Percentiles rank a stretch among this genome's conserved stretches.
phyloP scores from a whole-genome alignment of 1,140 invertebrate species.

The Pectinophora gossypiella region DNA sequence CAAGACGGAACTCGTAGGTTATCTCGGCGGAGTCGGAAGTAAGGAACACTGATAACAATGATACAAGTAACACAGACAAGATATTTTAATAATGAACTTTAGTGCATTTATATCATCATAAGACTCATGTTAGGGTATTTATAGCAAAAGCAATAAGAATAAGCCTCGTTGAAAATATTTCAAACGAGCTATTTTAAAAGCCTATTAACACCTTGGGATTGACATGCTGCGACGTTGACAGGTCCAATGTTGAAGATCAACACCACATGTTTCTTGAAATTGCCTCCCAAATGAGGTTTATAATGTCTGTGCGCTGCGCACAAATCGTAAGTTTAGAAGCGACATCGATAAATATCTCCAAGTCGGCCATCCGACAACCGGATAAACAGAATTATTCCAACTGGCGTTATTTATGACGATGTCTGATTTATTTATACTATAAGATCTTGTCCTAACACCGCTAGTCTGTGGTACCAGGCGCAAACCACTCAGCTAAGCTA shows the following conservation, averaged over 20 bases:
- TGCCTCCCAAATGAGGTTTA: not conserved
- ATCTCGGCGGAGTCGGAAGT: not conserved
- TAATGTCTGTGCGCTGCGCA: not conserved
- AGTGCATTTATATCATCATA: no score
- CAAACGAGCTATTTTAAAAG: not conserved
- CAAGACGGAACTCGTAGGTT: not conserved
- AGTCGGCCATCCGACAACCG: not conserved
- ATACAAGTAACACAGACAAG: no score
- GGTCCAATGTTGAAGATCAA: not conserved
- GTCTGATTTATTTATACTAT: slow-evolving; percentile 32
- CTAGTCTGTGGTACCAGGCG: no score
- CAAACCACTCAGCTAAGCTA: no score
- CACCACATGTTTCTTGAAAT: not conserved
- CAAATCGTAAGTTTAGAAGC: not conserved
- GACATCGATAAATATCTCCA: not conserved
- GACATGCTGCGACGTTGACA: not conserved
- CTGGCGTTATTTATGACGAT: slow-evolving; percentile 25
- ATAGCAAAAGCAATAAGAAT: no score
- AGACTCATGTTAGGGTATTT: no score
- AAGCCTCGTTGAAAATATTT: no score
- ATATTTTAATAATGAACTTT: no score
- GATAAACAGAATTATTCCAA: slow-evolving; percentile 4
- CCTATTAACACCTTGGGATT: not conserved
- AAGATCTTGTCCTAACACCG: no score
- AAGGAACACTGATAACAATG: not conserved